phyloP scores from a whole-genome alignment of 2,113 vertebrate genomes.

The Mesocricetus auratus region DNA sequence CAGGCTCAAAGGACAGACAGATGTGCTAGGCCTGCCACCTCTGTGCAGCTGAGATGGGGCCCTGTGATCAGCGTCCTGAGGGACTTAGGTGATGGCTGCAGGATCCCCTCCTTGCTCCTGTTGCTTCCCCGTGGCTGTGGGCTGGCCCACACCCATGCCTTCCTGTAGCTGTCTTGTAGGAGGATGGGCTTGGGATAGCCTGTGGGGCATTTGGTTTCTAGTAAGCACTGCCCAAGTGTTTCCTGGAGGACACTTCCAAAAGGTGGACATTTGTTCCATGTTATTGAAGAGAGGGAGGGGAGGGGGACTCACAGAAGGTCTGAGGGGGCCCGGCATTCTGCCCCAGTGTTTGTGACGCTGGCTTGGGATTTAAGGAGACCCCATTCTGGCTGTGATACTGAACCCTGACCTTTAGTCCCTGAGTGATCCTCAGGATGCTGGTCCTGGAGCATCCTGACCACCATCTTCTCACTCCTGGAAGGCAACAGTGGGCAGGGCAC shows the following conservation, averaged over 20 bases:
- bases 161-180: not conserved
- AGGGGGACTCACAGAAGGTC: not conserved
- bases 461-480: not conserved
- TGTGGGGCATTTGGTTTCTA: not conserved
- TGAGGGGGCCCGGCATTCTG: not conserved
- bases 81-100: not conserved
- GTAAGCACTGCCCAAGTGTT: not conserved
- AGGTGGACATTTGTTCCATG: conserved; percentile 48
- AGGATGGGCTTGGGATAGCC: not conserved
- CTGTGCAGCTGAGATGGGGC: not conserved
- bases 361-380: not conserved
- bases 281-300: not conserved
- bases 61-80: not conserved
- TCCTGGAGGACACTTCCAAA: not conserved
- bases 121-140: not conserved
- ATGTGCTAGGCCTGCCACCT: not conserved
- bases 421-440: not conserved
- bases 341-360: not conserved
- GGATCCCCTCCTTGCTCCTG: not conserved
- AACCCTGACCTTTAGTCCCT: not conserved
- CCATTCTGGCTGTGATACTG: fast-evolving
- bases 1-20: not conserved
- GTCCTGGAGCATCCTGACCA: too few species aligned
- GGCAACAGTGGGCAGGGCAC: not conserved
- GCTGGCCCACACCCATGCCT: not conserved